Evolutionary conservation across 1,140 invertebrate genomes (phyloP).

Genomic region (Drosophila mojavensis): DNA sequence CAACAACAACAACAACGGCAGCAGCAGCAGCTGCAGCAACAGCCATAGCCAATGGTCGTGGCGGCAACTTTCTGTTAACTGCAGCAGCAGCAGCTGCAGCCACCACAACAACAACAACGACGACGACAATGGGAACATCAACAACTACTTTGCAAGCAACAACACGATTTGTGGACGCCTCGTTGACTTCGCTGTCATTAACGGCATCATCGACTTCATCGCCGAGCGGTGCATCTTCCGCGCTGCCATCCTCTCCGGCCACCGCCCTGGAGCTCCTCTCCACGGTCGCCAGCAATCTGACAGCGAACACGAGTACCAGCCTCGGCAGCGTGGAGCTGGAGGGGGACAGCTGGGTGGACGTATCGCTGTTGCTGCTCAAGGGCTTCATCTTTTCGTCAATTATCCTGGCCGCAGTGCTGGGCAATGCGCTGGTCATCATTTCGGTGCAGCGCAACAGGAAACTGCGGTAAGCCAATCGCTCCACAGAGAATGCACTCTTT

Average conservation of each 20-base stretch:
- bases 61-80: constrained; percentile 39
- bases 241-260: constrained; percentile 18
- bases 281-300: constrained; percentile 59
- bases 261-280: constrained; percentile 53
- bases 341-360: constrained; percentile 84
- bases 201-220: constrained; percentile 57
- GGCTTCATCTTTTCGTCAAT: constrained; percentile 91
- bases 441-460: constrained; percentile 85
- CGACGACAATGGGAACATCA: constrained; percentile 39
- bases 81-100: constrained; percentile 41
- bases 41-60: constrained; percentile 22
- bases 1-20: constrained; percentile 39
- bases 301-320: constrained; percentile 50
- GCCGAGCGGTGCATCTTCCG: constrained; percentile 13
- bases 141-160: constrained; percentile 55
- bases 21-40: constrained; percentile 26
- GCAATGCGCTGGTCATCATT: constrained; percentile 94
- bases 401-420: constrained; percentile 93
- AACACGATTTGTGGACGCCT: constrained; percentile 69
- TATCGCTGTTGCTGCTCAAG: constrained; percentile 88
- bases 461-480: constrained; percentile 72
- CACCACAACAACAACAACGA: constrained; percentile 40
- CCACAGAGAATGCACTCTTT: background rate
- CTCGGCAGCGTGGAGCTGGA: constrained; percentile 53
- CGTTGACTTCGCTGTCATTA: constrained; percentile 78